phyloP scores from a whole-genome alignment of 2,888 invertebrate genomes.

The Cantharis flavilabris region DNA sequence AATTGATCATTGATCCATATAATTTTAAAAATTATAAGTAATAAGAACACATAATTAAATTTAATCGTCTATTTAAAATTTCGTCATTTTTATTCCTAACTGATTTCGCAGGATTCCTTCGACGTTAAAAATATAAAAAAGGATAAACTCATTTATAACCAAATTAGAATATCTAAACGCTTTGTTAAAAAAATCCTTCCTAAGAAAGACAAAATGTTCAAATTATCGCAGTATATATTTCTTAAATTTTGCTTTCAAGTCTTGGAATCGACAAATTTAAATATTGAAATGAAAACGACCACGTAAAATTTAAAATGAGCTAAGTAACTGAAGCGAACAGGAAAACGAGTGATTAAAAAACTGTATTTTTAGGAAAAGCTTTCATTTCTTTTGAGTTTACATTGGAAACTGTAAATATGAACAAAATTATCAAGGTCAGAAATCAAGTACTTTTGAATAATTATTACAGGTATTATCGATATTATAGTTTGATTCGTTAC shows the following conservation, averaged over 20 bases:
- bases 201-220: background rate
- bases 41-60: background rate
- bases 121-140: background rate
- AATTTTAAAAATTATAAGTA: background rate
- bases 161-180: background rate
- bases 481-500: too few species aligned
- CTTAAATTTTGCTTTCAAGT: background rate
- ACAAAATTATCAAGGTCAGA: too few species aligned
- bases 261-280: background rate
- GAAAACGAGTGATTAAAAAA: background rate
- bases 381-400: too few species aligned
- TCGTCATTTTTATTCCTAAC: background rate
- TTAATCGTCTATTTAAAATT: background rate
- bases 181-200: background rate
- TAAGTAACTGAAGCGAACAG: background rate
- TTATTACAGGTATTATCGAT: too few species aligned
- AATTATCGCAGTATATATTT: background rate
- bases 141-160: background rate
- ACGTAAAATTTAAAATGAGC: background rate
- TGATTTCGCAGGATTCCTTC: background rate
- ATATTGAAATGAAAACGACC: too few species aligned
- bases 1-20: background rate
- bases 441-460: too few species aligned
- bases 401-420: too few species aligned
- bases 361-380: too few species aligned